Base-by-base conservation (phyloP, 1,140 invertebrate species). In the Pseudomyrmex sp. region DNA sequence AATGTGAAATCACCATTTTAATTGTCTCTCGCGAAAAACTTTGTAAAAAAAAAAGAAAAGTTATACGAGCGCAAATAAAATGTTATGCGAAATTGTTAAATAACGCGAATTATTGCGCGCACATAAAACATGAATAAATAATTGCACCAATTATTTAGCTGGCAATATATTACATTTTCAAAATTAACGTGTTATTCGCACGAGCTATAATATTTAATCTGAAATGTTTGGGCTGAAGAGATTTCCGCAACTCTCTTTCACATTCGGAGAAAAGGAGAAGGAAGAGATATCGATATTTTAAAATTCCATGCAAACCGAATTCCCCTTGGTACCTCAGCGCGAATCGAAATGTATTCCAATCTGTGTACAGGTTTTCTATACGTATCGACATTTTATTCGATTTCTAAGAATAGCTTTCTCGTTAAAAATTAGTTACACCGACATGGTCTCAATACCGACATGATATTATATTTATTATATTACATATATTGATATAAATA, bases 301-400 rank as follows among this genome's bases (percentile, higher is more conserved):
- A 69, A 79, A 79, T 69, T 79, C 18, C 8, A 54, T 65, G 26
- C 52, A 58, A 77, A 5, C 15, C 5, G 9, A 8, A 69, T 69
- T 68, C 13, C 35, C 35, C 2, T 1, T n/a, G 52, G 26, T 48
- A 79, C 54, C 35, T 69, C 15, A 10, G 18, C 20, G 26, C 50
- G 48, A 77, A 77, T 46, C 7, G 18, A 68, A 68, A 46, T 5
- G 23, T 69, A 79, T 79, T 69, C 26, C 65, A 69, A 20, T 15
- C 3, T 46, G 46, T 58, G n/a, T 48, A 48, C 20, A 48, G 18
- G 35, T 35, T 35, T 35, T 35, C 35, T 35, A 66, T 2, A 65
- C 13, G 46, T 54, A 62, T 59, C 44, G 20, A 4, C 8, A 20
- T 68, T n/a, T 77, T 18, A 26, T 35, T 20, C 8, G 13, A 46